These are phyloP conservation scores for Orthonevra nobilis DNA, from an alignment of 2,888 invertebrate species.

Conservation along the genomic window DNA sequence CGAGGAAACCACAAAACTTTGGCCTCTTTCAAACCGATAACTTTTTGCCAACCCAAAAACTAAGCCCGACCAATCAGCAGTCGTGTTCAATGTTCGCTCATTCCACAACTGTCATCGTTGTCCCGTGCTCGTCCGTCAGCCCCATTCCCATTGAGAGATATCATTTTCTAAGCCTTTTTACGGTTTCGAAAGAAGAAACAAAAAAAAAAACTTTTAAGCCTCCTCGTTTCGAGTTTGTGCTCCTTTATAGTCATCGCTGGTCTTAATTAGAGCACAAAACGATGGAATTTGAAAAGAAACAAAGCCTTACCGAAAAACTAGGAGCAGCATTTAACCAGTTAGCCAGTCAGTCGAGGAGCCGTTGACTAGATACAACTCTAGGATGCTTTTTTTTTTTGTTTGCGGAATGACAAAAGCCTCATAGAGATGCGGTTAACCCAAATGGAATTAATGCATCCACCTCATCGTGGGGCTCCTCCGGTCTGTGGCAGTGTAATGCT, in stretches of 20 bases:
- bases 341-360: neutral
- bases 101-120: slow-evolving; percentile 22
- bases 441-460: slow-evolving; percentile 43
- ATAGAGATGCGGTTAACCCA: slow-evolving; percentile 47
- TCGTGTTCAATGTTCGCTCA: slow-evolving; percentile 12
- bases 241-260: neutral
- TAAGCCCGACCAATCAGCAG: slow-evolving; percentile 1
- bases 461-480: neutral
- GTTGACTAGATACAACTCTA: neutral
- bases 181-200: slow-evolving; percentile 43
- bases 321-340: slow-evolving; percentile 40
- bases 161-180: slow-evolving; percentile 35
- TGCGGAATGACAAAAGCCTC: slow-evolving; percentile 31
- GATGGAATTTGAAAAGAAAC: neutral
- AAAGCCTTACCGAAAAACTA: slow-evolving; percentile 1
- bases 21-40: slow-evolving; percentile 13
- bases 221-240: slow-evolving; percentile 17
- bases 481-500: neutral
- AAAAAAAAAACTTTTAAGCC: neutral
- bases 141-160: slow-evolving; percentile 39
- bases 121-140: neutral
- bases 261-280: slow-evolving; percentile 40
- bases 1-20: slow-evolving; percentile 41
- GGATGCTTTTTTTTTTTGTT: no score
- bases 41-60: slow-evolving; percentile 1